A percentile compares a stretch with the other conserved stretches of the same genome.
Conservation (phyloP, 2,888 invertebrate genomes). For the Aphrophora alni region DNA sequence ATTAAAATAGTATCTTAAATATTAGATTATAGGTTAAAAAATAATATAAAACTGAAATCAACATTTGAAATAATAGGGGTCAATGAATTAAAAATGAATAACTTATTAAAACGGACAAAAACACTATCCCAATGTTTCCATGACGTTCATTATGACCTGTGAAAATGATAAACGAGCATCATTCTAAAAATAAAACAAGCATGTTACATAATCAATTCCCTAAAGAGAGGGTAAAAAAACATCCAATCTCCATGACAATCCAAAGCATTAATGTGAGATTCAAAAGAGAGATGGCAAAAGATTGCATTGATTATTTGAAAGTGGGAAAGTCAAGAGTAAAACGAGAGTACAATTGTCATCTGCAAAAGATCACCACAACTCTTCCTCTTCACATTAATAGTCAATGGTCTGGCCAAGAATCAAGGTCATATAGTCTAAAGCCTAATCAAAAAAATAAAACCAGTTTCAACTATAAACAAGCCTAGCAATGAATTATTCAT, state of each 20-base stretch:
- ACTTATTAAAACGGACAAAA: background rate
- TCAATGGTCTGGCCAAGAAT: background rate
- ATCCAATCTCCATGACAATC: background rate
- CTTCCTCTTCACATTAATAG: background rate
- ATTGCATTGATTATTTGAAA: background rate
- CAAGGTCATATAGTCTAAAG: too few relatives aligned
- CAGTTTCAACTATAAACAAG: too few relatives aligned
- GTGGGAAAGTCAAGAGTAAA: background rate
- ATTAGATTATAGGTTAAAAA: too few relatives aligned
- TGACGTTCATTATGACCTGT: background rate
- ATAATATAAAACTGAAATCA: too few relatives aligned
- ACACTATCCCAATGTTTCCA: background rate
- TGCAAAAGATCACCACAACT: background rate
- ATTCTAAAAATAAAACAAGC: background rate
- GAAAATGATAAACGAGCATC: background rate
- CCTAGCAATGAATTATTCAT: too few relatives aligned
- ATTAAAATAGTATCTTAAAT: too few relatives aligned
- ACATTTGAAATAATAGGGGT: background rate
- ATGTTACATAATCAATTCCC: background rate
- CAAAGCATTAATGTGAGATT: slow-evolving; percentile 3
- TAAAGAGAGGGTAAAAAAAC: background rate
- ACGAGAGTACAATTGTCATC: background rate
- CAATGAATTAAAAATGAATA: background rate
- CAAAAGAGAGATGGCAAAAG: background rate
- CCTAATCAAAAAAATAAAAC: too few relatives aligned